These are phyloP conservation scores for Perizoma flavofasciatum DNA, from an alignment of 2,888 invertebrate genomes.

Conservation along the genomic window DNA sequence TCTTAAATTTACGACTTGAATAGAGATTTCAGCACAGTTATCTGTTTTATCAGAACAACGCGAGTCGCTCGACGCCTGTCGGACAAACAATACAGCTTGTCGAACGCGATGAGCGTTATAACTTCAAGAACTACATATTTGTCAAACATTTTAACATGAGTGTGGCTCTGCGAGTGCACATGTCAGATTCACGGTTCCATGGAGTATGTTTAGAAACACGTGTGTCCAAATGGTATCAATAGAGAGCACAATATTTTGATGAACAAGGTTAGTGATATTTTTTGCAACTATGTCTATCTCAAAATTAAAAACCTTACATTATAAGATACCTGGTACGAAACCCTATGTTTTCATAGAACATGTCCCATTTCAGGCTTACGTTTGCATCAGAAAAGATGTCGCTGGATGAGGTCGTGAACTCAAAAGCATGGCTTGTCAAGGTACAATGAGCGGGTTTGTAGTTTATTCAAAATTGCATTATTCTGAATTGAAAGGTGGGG, in stretches of 20 bases:
- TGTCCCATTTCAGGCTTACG: slow-evolving; percentile 55
- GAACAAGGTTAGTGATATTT: slow-evolving; percentile 61
- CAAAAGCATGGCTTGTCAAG: slow-evolving; percentile 79
- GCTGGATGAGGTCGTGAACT: slow-evolving; percentile 78
- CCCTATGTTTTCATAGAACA: slow-evolving; percentile 4
- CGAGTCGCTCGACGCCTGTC: slow-evolving; percentile 60
- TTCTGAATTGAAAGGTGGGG: slow-evolving; percentile 9
- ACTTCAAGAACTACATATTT: slow-evolving; percentile 42
- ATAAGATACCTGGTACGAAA: too few species aligned
- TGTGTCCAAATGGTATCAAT: slow-evolving; percentile 51
- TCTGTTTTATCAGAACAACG: slow-evolving; percentile 77
- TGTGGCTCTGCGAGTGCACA: slow-evolving; percentile 45
- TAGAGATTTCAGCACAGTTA: slow-evolving; percentile 78
- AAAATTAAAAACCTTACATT: neutral
- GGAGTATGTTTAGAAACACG: slow-evolving; percentile 44
- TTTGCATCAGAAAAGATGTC: slow-evolving; percentile 62
- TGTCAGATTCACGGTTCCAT: slow-evolving; percentile 39
- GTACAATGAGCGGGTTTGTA: slow-evolving; percentile 52
- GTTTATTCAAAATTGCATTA: slow-evolving; percentile 18
- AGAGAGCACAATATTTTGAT: slow-evolving; percentile 38
- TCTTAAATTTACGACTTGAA: slow-evolving; percentile 78
- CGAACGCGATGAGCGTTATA: slow-evolving; percentile 37
- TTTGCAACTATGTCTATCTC: slow-evolving; percentile 34
- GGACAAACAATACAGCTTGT: slow-evolving; percentile 59
- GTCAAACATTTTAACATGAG: slow-evolving; percentile 43